Conservation (phyloP, 2,113 vertebrate species). For the Hippoglossus stenolepis region DNA sequence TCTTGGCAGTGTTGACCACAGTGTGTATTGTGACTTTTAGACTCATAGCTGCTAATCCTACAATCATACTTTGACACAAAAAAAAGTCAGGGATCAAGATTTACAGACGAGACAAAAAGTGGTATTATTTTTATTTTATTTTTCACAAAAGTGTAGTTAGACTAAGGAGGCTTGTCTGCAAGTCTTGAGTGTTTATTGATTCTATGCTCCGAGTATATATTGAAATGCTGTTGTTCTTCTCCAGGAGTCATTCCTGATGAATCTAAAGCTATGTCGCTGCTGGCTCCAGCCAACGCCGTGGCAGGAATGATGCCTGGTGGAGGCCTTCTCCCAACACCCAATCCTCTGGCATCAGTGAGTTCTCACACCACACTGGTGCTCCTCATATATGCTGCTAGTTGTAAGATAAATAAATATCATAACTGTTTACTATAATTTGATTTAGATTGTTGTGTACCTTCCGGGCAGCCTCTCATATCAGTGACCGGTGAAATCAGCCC, state of each 20-base stretch:
- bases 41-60: constrained; percentile 85
- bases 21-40: constrained; percentile 85
- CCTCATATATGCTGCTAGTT: too few relatives aligned
- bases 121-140: constrained; percentile 59
- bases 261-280: constrained; percentile 98
- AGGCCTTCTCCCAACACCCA: constrained; percentile 97
- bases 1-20: constrained; percentile 99
- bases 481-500: too few relatives aligned
- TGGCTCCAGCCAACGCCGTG: constrained; percentile 99
- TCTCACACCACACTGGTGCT: neutral
- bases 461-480: too few relatives aligned
- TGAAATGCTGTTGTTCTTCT: constrained; percentile 88
- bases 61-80: constrained; percentile 75
- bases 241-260: constrained; percentile 99
- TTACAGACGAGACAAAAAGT: constrained; percentile 80
- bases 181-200: constrained; percentile 84
- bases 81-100: constrained; percentile 76
- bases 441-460: too few relatives aligned
- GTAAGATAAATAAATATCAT: too few relatives aligned
- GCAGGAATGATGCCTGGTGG: constrained; percentile 99
- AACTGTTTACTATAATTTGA: too few relatives aligned
- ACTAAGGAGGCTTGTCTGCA: constrained; percentile 81
- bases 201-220: constrained; percentile 46
- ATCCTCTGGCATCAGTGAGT: constrained; percentile 91
- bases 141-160: constrained; percentile 72